phyloP scores from a whole-genome alignment of 2,797 vertebrate genomes.

The Microctenopoma lineatum region DNA sequence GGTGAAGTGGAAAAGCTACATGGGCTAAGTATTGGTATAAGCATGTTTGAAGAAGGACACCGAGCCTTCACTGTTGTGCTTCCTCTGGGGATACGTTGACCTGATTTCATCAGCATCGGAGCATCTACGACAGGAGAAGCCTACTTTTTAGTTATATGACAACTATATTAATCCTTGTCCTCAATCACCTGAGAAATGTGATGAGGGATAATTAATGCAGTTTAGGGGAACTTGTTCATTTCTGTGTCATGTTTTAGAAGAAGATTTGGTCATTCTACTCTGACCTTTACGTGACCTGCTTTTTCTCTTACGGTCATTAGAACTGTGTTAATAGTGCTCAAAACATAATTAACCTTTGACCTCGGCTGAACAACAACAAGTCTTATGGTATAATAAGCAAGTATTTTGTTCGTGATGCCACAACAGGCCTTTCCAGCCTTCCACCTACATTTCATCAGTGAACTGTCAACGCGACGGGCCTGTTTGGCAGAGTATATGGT shows the following conservation, averaged over 20 bases:
- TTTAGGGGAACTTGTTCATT: slow-evolving; percentile 26
- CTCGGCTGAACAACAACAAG: not conserved
- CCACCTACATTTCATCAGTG: slow-evolving; percentile 2
- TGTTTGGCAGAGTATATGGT: slow-evolving; percentile 5
- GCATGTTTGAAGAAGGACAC: slow-evolving; percentile 32
- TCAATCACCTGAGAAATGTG: slow-evolving; percentile 39
- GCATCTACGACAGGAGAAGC: slow-evolving; percentile 13
- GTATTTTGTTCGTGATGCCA: slow-evolving; percentile 1
- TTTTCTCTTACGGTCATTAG: slow-evolving; percentile 4
- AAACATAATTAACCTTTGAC: not conserved
- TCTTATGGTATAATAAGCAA: not conserved
- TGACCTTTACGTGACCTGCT: slow-evolving; percentile 30
- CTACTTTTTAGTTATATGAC: slow-evolving; percentile 59
- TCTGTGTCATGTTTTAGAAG: not conserved
- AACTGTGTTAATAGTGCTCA: not conserved
- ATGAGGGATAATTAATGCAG: slow-evolving; percentile 49
- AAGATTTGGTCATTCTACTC: slow-evolving; percentile 28
- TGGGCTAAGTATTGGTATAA: slow-evolving; percentile 3
- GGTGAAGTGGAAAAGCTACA: slow-evolving; percentile 5
- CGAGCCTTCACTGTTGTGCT: slow-evolving; percentile 18
- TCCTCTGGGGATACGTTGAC: slow-evolving; percentile 54
- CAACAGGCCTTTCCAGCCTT: slow-evolving; percentile 7
- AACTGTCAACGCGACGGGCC: slow-evolving; percentile 10
- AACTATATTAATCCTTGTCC: slow-evolving; percentile 58
- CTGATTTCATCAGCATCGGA: slow-evolving; percentile 38